These are phyloP conservation scores for Ptiloglossa arizonensis DNA, from an alignment of 1,140 invertebrate species.

Conservation along the genomic window DNA sequence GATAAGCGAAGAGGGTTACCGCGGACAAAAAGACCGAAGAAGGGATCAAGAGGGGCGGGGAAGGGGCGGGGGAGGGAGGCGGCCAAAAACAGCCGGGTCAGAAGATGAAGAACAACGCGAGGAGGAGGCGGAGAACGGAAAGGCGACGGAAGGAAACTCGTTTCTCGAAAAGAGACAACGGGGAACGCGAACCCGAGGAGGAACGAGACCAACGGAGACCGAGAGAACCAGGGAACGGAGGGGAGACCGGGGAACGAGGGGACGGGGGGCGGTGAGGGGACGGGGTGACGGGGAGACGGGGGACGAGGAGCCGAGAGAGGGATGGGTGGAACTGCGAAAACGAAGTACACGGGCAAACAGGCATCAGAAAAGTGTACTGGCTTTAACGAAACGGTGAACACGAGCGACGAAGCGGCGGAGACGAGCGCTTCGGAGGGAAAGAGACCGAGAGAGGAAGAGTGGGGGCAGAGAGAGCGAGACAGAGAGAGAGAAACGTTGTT, in stretches of 20 bases:
- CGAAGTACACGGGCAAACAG: conserved; percentile 30
- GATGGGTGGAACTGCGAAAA: conserved; percentile 30
- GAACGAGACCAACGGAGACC: conserved; percentile 26
- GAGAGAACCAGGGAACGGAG: conserved; percentile 40
- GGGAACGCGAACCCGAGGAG: conserved; percentile 26
- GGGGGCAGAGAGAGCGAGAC: too few species aligned
- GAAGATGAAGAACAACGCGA: conserved; percentile 47
- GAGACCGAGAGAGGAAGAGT: conserved; percentile 17
- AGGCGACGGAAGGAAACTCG: conserved; percentile 49
- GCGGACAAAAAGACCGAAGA: conserved; percentile 38
- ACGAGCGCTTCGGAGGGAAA: conserved; percentile 28
- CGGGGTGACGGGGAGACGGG: background rate
- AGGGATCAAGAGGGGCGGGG: conserved; percentile 8
- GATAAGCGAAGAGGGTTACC: conserved; percentile 47
- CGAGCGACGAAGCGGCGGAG: conserved; percentile 45
- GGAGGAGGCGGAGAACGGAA: conserved; percentile 38
- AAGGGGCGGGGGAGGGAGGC: background rate
- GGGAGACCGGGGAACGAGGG: conserved; percentile 30
- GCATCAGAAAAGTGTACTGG: conserved; percentile 52
- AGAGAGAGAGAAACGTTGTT: background rate
- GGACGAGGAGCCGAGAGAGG: background rate
- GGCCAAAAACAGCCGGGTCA: conserved; percentile 41
- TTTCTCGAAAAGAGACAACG: conserved; percentile 58
- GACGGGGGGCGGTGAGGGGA: conserved; percentile 16
- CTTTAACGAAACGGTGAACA: conserved; percentile 59